phyloP scores from a whole-genome alignment of 2,888 invertebrate genomes.

The Trisateles emortualis region DNA sequence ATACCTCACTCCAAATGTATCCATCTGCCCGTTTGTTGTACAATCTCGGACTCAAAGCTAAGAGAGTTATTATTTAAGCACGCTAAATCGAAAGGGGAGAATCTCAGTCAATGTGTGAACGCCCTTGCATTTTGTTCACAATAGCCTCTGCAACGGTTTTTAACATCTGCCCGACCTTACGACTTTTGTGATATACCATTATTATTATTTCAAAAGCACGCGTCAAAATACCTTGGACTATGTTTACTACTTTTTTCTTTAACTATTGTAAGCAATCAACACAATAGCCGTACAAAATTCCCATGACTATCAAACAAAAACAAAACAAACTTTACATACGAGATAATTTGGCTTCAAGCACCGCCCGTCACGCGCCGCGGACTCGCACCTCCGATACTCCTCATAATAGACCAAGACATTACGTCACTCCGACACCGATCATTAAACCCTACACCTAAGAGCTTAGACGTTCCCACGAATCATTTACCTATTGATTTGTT shows the following conservation, averaged over 20 bases:
- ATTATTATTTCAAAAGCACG: conserved; percentile 52
- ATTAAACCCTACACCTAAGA: conserved; percentile 69
- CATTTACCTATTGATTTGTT: conserved; percentile 62
- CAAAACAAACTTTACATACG: conserved; percentile 57
- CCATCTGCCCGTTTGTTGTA: conserved; percentile 12
- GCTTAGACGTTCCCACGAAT: conserved; percentile 74
- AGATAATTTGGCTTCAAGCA: conserved; percentile 66
- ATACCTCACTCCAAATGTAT: not conserved
- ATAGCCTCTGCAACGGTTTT: conserved; percentile 83
- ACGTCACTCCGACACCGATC: conserved; percentile 74
- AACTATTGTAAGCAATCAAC: conserved; percentile 54
- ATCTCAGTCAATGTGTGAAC: conserved; percentile 68
- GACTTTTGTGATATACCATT: conserved; percentile 60
- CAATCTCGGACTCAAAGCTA: conserved; percentile 24
- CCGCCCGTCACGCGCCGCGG: conserved; percentile 70
- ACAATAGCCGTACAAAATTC: conserved; percentile 62
- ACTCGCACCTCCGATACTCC: conserved; percentile 65
- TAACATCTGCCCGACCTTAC: conserved; percentile 75
- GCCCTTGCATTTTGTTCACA: conserved; percentile 72
- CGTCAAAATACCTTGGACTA: conserved; percentile 40
- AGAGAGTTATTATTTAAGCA: conserved; percentile 25
- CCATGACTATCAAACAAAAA: conserved; percentile 71
- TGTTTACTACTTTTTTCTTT: conserved; percentile 49
- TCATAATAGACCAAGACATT: conserved; percentile 77
- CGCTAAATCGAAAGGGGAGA: conserved; percentile 68